These are phyloP conservation scores for Siniperca chuatsi DNA, from an alignment of 2,113 vertebrate species.

Conservation along the genomic window DNA sequence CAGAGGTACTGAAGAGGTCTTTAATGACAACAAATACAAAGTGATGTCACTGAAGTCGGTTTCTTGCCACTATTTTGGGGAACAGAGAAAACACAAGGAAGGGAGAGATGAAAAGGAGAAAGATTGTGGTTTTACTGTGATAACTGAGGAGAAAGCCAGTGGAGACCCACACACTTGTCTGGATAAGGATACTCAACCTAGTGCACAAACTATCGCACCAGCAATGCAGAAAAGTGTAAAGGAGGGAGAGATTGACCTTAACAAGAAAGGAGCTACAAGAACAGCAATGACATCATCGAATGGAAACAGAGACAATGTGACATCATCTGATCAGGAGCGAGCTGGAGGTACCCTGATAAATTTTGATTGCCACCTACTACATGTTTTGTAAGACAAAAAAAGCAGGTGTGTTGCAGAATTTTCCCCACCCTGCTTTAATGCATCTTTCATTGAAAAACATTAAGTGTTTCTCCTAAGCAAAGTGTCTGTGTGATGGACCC, in stretches of 20 bases:
- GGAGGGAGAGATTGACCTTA: not conserved
- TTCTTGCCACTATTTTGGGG: slow-evolving; percentile 7
- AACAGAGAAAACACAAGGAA: slow-evolving; percentile 15
- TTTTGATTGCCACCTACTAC: not conserved
- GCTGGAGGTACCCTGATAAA: slow-evolving; percentile 13
- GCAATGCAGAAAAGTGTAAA: not conserved
- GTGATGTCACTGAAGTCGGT: slow-evolving; percentile 8
- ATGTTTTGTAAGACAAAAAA: not conserved
- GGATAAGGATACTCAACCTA: slow-evolving; percentile 6
- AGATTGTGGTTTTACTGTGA: slow-evolving; percentile 51
- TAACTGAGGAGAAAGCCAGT: not conserved
- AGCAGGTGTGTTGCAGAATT: not conserved
- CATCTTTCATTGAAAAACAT: not conserved
- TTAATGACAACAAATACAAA: not conserved
- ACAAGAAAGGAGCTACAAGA: not conserved
- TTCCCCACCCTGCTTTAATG: not conserved
- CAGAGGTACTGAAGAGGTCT: not conserved
- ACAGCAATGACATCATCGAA: not conserved
- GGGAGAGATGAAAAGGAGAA: not conserved
- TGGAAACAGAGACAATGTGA: not conserved
- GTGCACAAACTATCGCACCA: not conserved
- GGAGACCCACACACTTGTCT: not conserved
- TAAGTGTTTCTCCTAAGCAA: not conserved
- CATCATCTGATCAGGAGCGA: slow-evolving; percentile 7
- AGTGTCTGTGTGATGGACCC: not conserved